A percentile compares a stretch with the other conserved stretches of the same genome.
phyloP scores from a whole-genome alignment of 1,140 invertebrate genomes.

The Thaumatotibia leucotreta region DNA sequence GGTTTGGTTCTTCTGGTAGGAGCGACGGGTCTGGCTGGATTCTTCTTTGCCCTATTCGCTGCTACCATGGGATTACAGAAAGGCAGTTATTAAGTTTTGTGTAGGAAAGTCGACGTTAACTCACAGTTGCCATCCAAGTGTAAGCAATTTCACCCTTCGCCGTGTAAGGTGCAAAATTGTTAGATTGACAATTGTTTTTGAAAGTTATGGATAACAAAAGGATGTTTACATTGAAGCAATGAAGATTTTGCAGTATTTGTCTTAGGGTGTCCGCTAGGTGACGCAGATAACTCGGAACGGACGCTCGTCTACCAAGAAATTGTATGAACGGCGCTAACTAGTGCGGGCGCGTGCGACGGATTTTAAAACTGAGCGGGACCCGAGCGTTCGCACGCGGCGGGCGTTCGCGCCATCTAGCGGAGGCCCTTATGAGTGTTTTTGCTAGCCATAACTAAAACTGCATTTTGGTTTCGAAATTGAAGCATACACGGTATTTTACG shows the following conservation, averaged over 20 bases:
- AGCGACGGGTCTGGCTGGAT: conserved; percentile 86
- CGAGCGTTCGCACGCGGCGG: too few species aligned
- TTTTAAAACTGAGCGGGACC: too few species aligned
- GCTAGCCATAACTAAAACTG: neutral
- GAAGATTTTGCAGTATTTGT: neutral
- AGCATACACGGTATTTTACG: neutral
- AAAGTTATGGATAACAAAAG: neutral
- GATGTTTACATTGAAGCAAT: too few species aligned
- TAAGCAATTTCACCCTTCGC: conserved; percentile 22
- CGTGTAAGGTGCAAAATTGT: too few species aligned
- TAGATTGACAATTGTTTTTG: too few species aligned
- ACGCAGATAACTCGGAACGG: too few species aligned
- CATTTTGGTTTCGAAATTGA: neutral
- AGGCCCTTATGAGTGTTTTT: neutral
- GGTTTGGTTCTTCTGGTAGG: conserved; percentile 84
- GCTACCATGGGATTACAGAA: conserved; percentile 78
- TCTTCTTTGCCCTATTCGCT: conserved; percentile 90
- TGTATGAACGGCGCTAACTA: too few species aligned
- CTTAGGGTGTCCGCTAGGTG: too few species aligned
- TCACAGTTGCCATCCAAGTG: conserved; percentile 61
- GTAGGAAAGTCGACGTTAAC: conserved; percentile 48
- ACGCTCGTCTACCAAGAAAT: too few species aligned
- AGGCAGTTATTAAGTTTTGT: conserved; percentile 45
- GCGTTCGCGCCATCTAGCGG: too few species aligned
- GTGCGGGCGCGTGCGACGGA: too few species aligned